These are phyloP conservation scores for Centropyge bicolor DNA, from an alignment of 2,797 vertebrate species.

Conservation along the genomic window DNA sequence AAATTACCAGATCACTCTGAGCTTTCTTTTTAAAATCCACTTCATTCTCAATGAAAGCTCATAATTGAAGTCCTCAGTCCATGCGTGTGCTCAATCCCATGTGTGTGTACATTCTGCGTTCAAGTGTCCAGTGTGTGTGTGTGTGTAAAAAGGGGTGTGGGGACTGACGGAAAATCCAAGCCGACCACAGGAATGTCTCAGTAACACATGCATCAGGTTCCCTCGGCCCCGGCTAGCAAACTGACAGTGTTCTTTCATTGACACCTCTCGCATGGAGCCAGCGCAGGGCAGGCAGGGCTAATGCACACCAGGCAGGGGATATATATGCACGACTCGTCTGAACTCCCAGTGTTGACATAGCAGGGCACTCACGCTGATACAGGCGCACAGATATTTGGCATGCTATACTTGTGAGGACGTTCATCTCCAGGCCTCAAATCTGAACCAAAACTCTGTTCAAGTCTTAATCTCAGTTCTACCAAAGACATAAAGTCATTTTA, in stretches of 20 bases:
- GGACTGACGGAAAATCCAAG: constrained; percentile 72
- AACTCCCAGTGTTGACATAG: constrained; percentile 43
- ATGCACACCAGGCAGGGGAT: constrained; percentile 55
- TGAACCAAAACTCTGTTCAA: background rate
- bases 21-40: constrained; percentile 1
- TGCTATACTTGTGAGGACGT: constrained; percentile 18
- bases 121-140: constrained; percentile 56
- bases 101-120: constrained; percentile 8
- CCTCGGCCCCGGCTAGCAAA: constrained; percentile 35
- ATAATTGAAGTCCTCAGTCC: background rate
- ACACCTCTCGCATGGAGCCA: constrained; percentile 60
- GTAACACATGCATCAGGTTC: constrained; percentile 75
- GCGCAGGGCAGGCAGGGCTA: constrained; percentile 47
- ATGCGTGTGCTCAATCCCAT: background rate
- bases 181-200: constrained; percentile 80
- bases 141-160: constrained; percentile 65
- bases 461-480: background rate
- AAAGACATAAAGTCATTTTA: background rate
- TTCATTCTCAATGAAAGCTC: background rate
- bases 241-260: constrained; percentile 79
- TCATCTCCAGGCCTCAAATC: background rate
- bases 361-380: constrained; percentile 26
- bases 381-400: constrained; percentile 15
- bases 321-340: constrained; percentile 26
- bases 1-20: background rate